Conservation (phyloP, 2,888 invertebrate genomes). For the Erynnis tages region DNA sequence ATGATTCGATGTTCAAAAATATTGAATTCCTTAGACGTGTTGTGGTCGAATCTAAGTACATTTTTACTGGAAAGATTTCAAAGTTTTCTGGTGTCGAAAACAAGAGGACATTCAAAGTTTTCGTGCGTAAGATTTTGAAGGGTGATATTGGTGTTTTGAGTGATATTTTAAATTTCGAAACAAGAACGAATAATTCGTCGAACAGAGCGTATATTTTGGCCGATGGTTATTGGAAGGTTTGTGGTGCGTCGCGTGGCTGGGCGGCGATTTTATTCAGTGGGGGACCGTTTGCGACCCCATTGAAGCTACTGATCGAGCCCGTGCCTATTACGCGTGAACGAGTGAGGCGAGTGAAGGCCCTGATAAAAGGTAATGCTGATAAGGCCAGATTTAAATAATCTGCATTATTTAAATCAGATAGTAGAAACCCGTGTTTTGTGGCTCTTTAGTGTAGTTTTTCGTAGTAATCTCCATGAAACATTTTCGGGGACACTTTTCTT, state of each 20-base stretch:
- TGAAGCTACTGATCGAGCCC: slow-evolving; percentile 68
- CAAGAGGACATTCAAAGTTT: slow-evolving; percentile 69
- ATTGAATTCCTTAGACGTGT: slow-evolving; percentile 63
- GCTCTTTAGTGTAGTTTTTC: too few species aligned
- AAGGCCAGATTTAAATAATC: slow-evolving; percentile 10
- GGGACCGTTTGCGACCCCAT: slow-evolving; percentile 49
- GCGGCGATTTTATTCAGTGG: slow-evolving; percentile 62
- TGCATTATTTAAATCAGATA: not conserved
- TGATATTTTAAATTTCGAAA: slow-evolving; percentile 71
- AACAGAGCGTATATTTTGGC: slow-evolving; percentile 65
- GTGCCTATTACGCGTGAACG: slow-evolving; percentile 66
- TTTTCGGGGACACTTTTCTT: too few species aligned
- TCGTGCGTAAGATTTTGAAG: slow-evolving; percentile 70
- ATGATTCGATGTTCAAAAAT: slow-evolving; percentile 68
- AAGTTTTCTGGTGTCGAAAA: slow-evolving; percentile 47
- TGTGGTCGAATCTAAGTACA: slow-evolving; percentile 66
- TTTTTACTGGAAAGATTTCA: slow-evolving; percentile 78
- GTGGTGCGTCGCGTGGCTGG: slow-evolving; percentile 49
- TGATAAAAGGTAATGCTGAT: slow-evolving; percentile 66
- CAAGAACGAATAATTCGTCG: slow-evolving; percentile 65
- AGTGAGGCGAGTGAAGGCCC: slow-evolving; percentile 67
- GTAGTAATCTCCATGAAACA: too few species aligned
- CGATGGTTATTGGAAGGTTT: slow-evolving; percentile 51
- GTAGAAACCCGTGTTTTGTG: not conserved
- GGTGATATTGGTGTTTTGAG: slow-evolving; percentile 68